Evolutionary conservation across 2,797 vertebrate genomes (phyloP).

Genomic region (Vultur gryphus): DNA sequence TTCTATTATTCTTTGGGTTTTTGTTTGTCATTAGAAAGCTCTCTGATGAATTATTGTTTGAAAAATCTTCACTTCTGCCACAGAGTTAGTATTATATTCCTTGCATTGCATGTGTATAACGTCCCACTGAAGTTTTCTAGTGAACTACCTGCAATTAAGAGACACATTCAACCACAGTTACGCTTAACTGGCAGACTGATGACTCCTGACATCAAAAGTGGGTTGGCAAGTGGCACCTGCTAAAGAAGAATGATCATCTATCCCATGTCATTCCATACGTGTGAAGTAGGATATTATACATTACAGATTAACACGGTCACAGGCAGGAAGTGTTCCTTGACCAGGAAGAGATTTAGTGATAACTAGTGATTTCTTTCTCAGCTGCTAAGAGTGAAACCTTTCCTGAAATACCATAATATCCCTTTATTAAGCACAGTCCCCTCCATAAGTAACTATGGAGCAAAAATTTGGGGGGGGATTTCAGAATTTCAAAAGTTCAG

Average conservation of each 20-base stretch:
- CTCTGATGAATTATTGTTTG: not conserved
- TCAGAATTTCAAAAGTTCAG: not conserved
- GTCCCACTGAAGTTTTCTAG: not conserved
- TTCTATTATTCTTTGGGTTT: not conserved
- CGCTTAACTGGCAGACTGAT: not conserved
- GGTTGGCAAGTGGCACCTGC: not conserved
- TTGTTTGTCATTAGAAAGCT: not conserved
- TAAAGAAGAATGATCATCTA: not conserved
- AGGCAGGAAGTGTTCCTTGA: constrained; percentile 11
- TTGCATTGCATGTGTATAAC: not conserved
- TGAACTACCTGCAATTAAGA: not conserved
- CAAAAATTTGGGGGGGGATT: not conserved
- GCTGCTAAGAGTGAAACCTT: not conserved
- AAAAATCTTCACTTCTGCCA: not conserved
- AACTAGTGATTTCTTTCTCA: constrained; percentile 8
- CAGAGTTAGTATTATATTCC: not conserved
- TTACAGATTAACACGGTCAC: not conserved
- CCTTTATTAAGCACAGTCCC: not conserved
- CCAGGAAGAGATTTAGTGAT: constrained; percentile 28
- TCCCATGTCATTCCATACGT: not conserved
- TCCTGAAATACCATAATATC: not conserved
- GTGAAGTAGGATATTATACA: not conserved
- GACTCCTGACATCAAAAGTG: not conserved
- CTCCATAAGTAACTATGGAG: not conserved
- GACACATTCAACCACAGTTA: not conserved